Evolutionary conservation across 1,140 invertebrate genomes (phyloP).

Genomic region (Acromyrmex echinatior): DNA sequence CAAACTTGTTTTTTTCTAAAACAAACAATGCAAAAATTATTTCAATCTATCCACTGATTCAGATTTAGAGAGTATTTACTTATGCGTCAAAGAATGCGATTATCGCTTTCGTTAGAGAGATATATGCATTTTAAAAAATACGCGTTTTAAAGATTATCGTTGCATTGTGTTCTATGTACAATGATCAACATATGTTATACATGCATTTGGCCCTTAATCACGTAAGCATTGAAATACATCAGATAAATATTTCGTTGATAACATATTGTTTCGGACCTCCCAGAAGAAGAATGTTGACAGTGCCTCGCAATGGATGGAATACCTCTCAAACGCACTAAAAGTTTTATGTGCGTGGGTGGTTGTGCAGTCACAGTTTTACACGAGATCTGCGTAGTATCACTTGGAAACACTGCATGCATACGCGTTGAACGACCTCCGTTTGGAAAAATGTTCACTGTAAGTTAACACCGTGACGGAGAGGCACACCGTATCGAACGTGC

Average conservation of each 20-base stretch:
- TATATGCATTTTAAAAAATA: neutral
- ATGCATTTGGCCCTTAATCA: neutral
- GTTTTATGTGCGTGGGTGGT: constrained; percentile 69
- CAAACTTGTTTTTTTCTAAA: too few relatives aligned
- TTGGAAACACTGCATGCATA: constrained; percentile 59
- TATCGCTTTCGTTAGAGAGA: neutral
- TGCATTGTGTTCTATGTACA: neutral
- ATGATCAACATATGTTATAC: neutral
- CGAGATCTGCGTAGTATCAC: constrained; percentile 81
- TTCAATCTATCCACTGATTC: too few relatives aligned
- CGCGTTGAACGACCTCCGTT: neutral
- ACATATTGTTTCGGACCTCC: constrained; percentile 34
- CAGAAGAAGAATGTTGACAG: neutral
- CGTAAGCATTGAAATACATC: neutral
- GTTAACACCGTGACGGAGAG: neutral
- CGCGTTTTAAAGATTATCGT: neutral
- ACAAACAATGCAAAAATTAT: too few relatives aligned
- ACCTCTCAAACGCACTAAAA: constrained; percentile 20
- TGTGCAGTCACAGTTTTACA: constrained; percentile 62
- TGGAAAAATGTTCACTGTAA: constrained; percentile 15
- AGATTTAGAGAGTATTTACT: neutral
- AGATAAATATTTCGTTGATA: constrained; percentile 36
- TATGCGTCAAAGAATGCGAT: neutral
- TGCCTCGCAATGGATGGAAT: constrained; percentile 18
- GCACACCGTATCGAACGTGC: neutral